Evolutionary conservation across 2,113 vertebrate genomes (phyloP), one percentile per base, ranked within the genome.

Genomic region (Actinemys pallida): DNA sequence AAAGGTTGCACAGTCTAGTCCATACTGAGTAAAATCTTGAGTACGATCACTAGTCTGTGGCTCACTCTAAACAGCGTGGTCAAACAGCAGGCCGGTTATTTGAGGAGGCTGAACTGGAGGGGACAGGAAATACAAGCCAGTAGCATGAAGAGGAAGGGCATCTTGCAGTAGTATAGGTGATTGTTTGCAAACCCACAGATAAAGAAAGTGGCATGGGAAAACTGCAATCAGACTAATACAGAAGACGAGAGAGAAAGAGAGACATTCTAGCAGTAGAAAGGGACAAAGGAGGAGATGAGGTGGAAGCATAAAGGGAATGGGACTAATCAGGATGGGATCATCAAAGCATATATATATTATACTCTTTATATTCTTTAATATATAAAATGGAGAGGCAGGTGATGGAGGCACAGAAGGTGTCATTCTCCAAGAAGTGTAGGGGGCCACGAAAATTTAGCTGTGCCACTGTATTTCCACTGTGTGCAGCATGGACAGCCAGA

Each of bases 371-470:
- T 57, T 57, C 56, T 27, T 57, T 57, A 57, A 57, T 57, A 57
- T 57, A 25, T 57, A 57, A 57, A 57, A 57, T 57, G 24, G 56
- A 84, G 91, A 31, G 42, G 16, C 31, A 90, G 90, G 69, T 6
- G 0, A 0, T 78, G 12, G 85, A 78, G 78, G 62, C 27, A 72
- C 45, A 92, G 87, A 69, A 53, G 0, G 4, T 20, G 49, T 78
- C 87, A 84, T 84, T 89, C 49, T 76, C 4, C 11, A 27, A 39
- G 5, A 88, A 93, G 31, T 35, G 14, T 83, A 6, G 6, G 47
- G 27, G 86, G 35, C 11, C 3, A 49, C 29, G 4, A 87, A 80
- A 83, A 91, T 42, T 22, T 86, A 91, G 31, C 54, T 1, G 79
- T 82, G 86, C 50, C 54, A 0, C 8, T 45, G 0, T 27, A n/a